phyloP scores from a whole-genome alignment of 2,797 vertebrate genomes.

The Pangasius larnaudii region DNA sequence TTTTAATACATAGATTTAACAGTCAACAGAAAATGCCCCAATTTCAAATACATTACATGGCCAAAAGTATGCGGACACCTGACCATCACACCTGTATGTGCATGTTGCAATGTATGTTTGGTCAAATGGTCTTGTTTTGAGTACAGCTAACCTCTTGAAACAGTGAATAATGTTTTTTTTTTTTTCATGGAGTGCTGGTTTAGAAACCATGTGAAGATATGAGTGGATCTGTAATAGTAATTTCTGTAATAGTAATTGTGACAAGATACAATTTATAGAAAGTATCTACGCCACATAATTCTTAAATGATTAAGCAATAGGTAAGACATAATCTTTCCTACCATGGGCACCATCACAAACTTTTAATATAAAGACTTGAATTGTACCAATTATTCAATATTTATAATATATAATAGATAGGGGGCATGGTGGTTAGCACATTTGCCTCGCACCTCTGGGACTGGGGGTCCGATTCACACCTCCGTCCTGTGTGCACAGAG shows the following conservation, averaged over 20 bases:
- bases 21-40: not conserved
- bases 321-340: not conserved
- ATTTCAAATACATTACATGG: not conserved
- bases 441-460: no score
- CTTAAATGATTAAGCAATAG: not conserved
- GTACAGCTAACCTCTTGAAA: not conserved
- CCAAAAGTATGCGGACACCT: not conserved
- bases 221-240: not conserved
- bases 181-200: not conserved
- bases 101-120: not conserved
- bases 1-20: not conserved
- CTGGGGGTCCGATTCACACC: no score
- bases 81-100: not conserved
- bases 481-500: no score
- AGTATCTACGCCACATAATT: not conserved
- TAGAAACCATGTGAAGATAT: not conserved
- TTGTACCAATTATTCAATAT: not conserved
- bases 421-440: no score
- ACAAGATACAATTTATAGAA: not conserved
- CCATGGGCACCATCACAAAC: not conserved
- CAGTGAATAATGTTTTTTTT: not conserved
- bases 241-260: not conserved
- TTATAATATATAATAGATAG: not conserved
- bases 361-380: not conserved
- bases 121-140: not conserved